Conservation (phyloP, 2,797 vertebrate genomes). For the Periophthalmus magnuspinnatus region DNA sequence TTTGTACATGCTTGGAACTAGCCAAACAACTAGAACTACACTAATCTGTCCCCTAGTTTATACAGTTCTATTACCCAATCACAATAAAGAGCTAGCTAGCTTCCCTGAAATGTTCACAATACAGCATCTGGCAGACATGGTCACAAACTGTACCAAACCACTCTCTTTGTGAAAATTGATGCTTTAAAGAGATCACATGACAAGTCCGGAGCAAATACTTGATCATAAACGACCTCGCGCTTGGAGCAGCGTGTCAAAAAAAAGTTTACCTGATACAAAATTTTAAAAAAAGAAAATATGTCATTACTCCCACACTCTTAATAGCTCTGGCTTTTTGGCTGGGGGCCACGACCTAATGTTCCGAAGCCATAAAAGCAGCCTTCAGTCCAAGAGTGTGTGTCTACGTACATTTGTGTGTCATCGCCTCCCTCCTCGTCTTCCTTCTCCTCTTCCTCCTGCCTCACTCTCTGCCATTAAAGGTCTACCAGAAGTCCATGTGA, state of each 20-base stretch:
- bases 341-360: slow-evolving; percentile 66
- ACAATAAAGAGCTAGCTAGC: too few relatives aligned
- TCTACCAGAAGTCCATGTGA: slow-evolving; percentile 25
- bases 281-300: slow-evolving; percentile 50
- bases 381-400: slow-evolving; percentile 46
- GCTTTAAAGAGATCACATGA: slow-evolving; percentile 26
- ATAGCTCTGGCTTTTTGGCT: slow-evolving; percentile 53
- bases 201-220: slow-evolving; percentile 21
- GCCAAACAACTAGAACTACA: too few relatives aligned
- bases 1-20: too few relatives aligned
- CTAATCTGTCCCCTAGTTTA: too few relatives aligned
- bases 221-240: slow-evolving; percentile 18
- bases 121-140: neutral
- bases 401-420: slow-evolving; percentile 27
- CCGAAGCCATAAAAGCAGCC: slow-evolving; percentile 65
- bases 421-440: slow-evolving; percentile 43
- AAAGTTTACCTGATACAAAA: slow-evolving; percentile 57
- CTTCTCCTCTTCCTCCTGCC: slow-evolving; percentile 39
- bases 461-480: slow-evolving; percentile 56
- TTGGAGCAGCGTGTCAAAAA: slow-evolving; percentile 23
- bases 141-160: slow-evolving; percentile 21
- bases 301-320: slow-evolving; percentile 45
- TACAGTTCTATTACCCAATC: too few relatives aligned
- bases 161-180: slow-evolving; percentile 16
- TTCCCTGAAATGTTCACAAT: too few relatives aligned